Percentiles rank a stretch among this genome's conserved stretches.
These are phyloP conservation scores for Amphipyra tragopoginis DNA, from an alignment of 2,888 invertebrate species.

Conservation along the genomic window DNA sequence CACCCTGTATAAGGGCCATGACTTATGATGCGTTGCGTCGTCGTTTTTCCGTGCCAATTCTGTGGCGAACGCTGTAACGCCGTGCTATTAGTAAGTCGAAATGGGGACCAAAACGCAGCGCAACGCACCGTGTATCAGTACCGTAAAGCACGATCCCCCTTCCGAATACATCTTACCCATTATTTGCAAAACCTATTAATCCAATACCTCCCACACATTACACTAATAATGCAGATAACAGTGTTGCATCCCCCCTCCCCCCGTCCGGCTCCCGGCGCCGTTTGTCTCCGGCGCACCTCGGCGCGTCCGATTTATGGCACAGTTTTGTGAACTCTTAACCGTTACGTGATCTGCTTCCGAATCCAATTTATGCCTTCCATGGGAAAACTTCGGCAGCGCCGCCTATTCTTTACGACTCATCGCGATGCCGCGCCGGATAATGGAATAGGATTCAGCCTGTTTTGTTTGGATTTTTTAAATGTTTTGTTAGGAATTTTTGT, in stretches of 20 bases:
- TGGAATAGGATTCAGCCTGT: constrained; percentile 57
- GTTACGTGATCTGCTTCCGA: constrained; percentile 90
- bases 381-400: constrained; percentile 83
- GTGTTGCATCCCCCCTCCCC: constrained; percentile 47
- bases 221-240: constrained; percentile 54
- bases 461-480: constrained; percentile 52
- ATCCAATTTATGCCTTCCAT: constrained; percentile 89
- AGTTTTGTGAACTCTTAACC: constrained; percentile 90
- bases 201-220: constrained; percentile 56
- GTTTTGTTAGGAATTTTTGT: not conserved
- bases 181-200: constrained; percentile 22
- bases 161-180: not conserved
- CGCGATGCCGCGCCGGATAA: constrained; percentile 71
- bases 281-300: constrained; percentile 89
- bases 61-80: no score
- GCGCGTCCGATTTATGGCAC: constrained; percentile 89
- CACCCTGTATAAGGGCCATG: no score
- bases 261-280: constrained; percentile 77
- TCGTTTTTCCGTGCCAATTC: no score
- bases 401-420: constrained; percentile 88
- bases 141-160: no score
- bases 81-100: no score
- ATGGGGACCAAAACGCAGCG: no score
- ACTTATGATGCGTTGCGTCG: no score
- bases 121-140: no score